Conservation (phyloP, 2,113 vertebrate species). For the Cyphomyrus discorhynchus region DNA sequence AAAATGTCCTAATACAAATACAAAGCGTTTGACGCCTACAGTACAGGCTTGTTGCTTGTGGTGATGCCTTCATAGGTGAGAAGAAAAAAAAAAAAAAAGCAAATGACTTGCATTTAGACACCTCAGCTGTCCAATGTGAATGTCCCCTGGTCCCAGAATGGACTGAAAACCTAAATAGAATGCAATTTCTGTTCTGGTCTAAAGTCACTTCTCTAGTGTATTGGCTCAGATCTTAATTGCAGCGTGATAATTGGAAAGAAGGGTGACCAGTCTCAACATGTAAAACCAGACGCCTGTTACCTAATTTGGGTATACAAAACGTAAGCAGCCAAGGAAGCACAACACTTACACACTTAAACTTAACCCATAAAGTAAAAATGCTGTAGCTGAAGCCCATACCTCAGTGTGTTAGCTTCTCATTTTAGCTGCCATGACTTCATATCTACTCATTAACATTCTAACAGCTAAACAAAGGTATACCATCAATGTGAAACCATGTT, state of each 20-base stretch:
- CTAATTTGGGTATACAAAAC: background rate
- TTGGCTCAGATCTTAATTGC: background rate
- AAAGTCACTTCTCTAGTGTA: background rate
- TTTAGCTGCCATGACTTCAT: background rate
- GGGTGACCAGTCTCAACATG: background rate
- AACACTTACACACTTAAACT: background rate
- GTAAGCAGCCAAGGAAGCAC: background rate
- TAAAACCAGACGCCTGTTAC: background rate
- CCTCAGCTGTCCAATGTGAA: slow-evolving; percentile 22
- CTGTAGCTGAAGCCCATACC: background rate
- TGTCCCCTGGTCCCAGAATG: background rate
- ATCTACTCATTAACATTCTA: background rate
- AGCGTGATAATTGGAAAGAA: background rate
- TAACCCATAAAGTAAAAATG: background rate
- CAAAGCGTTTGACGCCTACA: slow-evolving; percentile 59
- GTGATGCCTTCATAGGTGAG: slow-evolving; percentile 58
- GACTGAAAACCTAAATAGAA: background rate
- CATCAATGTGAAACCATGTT: background rate
- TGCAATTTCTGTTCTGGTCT: background rate
- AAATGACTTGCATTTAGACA: slow-evolving; percentile 53
- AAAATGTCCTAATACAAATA: slow-evolving; percentile 59
- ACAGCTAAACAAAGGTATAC: background rate
- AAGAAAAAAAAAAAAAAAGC: slow-evolving; percentile 40
- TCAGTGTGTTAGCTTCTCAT: background rate
- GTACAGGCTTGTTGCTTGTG: slow-evolving; percentile 50